phyloP scores from a whole-genome alignment of 1,140 invertebrate genomes.

The Tenebrio molitor region DNA sequence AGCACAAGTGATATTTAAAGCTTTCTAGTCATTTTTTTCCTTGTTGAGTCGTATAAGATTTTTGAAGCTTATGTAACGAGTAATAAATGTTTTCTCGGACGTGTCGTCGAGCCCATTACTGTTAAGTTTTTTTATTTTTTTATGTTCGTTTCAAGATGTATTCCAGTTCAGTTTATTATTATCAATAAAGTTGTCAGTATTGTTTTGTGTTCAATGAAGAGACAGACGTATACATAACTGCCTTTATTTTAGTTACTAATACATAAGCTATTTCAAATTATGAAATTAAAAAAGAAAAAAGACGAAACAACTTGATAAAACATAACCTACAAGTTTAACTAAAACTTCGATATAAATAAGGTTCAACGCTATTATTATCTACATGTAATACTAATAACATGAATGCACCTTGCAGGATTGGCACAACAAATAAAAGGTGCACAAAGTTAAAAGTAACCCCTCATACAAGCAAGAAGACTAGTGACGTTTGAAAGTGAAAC shows the following conservation, averaged over 20 bases:
- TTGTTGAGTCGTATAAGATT: conserved; percentile 16
- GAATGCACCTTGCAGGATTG: conserved; percentile 9
- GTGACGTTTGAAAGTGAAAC: conserved; percentile 3
- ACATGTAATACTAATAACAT: conserved; percentile 39
- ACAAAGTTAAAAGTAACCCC: conserved; percentile 20
- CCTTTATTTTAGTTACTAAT: conserved; percentile 30
- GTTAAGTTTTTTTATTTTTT: conserved; percentile 19
- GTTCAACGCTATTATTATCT: conserved; percentile 18
- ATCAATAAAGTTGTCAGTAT: conserved; percentile 10
- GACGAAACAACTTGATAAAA: conserved; percentile 21
- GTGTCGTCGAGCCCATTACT: neutral
- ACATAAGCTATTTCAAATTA: conserved; percentile 24
- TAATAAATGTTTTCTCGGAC: conserved; percentile 24
- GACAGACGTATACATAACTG: conserved; percentile 1
- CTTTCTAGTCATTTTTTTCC: conserved; percentile 37
- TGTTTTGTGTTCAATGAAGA: conserved; percentile 3
- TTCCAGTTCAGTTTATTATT: conserved; percentile 2
- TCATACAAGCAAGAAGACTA: conserved; percentile 18
- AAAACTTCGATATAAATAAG: conserved; percentile 13
- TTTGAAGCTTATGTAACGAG: conserved; percentile 18
- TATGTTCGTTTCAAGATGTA: neutral
- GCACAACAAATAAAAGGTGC: conserved; percentile 30
- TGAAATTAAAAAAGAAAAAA: conserved; percentile 18
- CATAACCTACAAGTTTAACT: conserved; percentile 19
- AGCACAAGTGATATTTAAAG: conserved; percentile 28